Evolutionary conservation across 2,888 invertebrate species (phyloP).

Genomic region (Palloptera scutellata): DNA sequence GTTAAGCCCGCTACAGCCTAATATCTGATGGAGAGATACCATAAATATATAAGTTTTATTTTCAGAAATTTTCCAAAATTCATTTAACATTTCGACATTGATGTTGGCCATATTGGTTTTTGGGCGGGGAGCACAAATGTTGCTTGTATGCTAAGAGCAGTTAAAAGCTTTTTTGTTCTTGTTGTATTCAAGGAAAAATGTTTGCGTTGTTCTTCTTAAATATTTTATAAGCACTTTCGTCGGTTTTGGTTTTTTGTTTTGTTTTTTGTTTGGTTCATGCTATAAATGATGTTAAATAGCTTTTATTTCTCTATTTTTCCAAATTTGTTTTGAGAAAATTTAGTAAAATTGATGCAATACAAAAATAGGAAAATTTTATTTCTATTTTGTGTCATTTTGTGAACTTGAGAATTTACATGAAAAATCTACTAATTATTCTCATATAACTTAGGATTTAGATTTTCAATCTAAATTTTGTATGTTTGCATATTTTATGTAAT

Average conservation of each 20-base stretch:
- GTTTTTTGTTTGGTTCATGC: too few relatives aligned
- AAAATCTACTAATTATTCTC: too few relatives aligned
- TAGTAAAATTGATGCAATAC: not conserved
- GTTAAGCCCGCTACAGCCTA: not conserved
- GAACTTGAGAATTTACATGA: too few relatives aligned
- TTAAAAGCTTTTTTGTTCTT: too few relatives aligned
- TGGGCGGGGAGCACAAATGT: not conserved
- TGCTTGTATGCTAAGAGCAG: too few relatives aligned
- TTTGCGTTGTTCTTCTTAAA: too few relatives aligned
- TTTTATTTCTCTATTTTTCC: not conserved
- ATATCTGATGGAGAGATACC: not conserved
- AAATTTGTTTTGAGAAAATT: not conserved
- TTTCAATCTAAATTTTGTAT: too few relatives aligned
- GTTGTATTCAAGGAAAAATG: too few relatives aligned
- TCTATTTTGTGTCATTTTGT: not conserved
- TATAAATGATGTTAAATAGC: too few relatives aligned
- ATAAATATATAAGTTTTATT: constrained; percentile 23
- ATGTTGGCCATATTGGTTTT: not conserved
- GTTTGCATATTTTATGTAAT: not conserved
- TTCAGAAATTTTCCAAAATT: constrained; percentile 35
- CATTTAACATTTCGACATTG: constrained; percentile 30
- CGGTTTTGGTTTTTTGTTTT: too few relatives aligned
- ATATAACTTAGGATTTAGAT: too few relatives aligned
- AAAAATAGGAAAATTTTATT: not conserved
- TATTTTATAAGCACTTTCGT: too few relatives aligned